A percentile compares a stretch with the other conserved stretches of the same genome.
Evolutionary conservation across 2,113 vertebrate species (phyloP).

Genomic region (Myiozetetes cayanensis): DNA sequence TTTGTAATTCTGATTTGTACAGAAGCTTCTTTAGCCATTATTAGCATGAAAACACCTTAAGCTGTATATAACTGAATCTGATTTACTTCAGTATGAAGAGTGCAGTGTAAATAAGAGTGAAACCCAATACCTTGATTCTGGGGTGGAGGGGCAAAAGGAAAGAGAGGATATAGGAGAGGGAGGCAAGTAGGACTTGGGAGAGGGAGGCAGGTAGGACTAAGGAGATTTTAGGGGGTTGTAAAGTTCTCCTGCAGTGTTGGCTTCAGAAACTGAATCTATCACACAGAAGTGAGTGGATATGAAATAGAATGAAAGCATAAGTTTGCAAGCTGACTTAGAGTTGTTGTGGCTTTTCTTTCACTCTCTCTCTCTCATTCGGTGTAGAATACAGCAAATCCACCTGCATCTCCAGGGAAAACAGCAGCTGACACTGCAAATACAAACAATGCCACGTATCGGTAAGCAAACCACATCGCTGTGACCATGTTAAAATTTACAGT

Average conservation of each 20-base stretch:
- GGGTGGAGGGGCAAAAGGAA: not conserved
- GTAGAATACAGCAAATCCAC: constrained; percentile 53
- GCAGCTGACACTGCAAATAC: constrained; percentile 42
- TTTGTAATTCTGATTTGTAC: not conserved
- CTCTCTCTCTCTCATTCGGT: not conserved
- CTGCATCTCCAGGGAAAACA: constrained; percentile 73
- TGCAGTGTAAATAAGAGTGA: not conserved
- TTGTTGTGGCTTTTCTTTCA: not conserved
- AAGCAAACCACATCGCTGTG: not conserved
- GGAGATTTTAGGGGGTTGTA: not conserved
- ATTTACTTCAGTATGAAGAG: not conserved
- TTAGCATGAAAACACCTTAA: not conserved
- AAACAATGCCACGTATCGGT: constrained; percentile 66
- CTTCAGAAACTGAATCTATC: not conserved
- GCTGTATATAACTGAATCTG: not conserved
- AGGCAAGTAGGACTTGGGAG: too few relatives aligned
- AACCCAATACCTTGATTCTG: not conserved
- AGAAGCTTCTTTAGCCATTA: not conserved
- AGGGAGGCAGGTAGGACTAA: not conserved
- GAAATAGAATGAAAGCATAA: not conserved
- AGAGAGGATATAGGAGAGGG: not conserved
- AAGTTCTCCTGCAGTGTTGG: not conserved
- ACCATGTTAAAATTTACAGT: accelerated
- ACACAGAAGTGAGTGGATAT: not conserved
- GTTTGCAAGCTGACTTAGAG: not conserved